These are phyloP conservation scores for Lutjanus argentimaculatus DNA, from an alignment of 2,797 vertebrate genomes.

Conservation along the genomic window DNA sequence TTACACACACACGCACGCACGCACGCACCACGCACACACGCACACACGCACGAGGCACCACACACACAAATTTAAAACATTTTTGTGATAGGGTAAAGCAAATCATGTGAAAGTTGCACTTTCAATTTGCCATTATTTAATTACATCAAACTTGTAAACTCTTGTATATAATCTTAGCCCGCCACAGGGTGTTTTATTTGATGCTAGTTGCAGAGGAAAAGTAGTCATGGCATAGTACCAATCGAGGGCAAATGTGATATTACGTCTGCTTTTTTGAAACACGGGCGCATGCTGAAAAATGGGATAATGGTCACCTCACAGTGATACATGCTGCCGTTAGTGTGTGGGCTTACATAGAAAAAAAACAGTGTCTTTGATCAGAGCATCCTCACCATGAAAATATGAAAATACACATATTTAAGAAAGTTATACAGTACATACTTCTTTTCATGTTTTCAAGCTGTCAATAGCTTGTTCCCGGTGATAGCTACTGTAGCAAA, in stretches of 20 bases:
- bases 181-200: neutral
- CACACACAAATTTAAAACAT: neutral
- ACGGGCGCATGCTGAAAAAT: neutral
- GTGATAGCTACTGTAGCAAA: neutral
- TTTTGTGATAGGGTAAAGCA: neutral
- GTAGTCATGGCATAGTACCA: no score
- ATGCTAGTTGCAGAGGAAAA: neutral
- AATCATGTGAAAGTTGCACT: neutral
- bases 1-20: no score
- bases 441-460: neutral
- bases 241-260: neutral
- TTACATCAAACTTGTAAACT: neutral
- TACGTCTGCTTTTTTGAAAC: neutral
- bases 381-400: neutral
- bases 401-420: neutral
- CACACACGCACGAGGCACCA: no score
- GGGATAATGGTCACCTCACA: neutral
- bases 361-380: neutral
- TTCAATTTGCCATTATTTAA: neutral
- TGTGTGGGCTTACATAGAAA: neutral
- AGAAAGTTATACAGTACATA: neutral
- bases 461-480: neutral
- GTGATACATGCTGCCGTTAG: neutral
- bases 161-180: neutral
- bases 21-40: no score